Percentiles rank a stretch among this genome's conserved stretches.
Conservation (phyloP, 1,140 invertebrate species). For the Cherax destructor region DNA sequence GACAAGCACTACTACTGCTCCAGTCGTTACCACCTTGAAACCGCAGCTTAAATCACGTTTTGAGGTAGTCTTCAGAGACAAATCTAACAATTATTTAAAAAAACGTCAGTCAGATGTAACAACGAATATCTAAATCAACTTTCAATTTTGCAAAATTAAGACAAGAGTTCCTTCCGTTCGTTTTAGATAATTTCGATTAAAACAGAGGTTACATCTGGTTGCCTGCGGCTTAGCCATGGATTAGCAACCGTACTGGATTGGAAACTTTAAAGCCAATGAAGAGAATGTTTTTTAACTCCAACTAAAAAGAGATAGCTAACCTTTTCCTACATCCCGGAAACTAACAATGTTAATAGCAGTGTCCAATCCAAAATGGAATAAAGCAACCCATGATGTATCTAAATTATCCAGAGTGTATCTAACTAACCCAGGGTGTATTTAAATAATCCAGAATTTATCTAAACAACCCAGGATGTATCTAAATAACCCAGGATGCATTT, state of each 20-base stretch:
- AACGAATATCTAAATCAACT: neutral
- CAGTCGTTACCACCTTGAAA: neutral
- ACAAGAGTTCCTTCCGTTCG: neutral
- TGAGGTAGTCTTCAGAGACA: neutral
- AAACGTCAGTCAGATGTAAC: neutral
- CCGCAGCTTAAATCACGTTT: neutral
- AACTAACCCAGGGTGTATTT: too few species aligned
- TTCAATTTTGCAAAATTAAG: neutral
- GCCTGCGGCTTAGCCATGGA: neutral
- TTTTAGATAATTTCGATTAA: neutral
- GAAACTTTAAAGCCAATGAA: neutral
- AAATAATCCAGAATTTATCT: too few species aligned
- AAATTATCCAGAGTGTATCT: too few species aligned
- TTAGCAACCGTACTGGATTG: neutral
- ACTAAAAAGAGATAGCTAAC: too few species aligned
- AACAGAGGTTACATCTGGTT: neutral
- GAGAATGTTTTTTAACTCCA: too few species aligned
- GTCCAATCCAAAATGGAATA: too few species aligned
- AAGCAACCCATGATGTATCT: too few species aligned
- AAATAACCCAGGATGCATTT: too few species aligned
- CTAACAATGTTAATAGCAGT: too few species aligned
- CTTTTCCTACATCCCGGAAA: too few species aligned
- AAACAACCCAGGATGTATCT: too few species aligned
- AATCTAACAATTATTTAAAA: neutral
- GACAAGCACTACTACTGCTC: neutral